phyloP scores from a whole-genome alignment of 2,888 invertebrate species.

The Ennomos fuscantarius region DNA sequence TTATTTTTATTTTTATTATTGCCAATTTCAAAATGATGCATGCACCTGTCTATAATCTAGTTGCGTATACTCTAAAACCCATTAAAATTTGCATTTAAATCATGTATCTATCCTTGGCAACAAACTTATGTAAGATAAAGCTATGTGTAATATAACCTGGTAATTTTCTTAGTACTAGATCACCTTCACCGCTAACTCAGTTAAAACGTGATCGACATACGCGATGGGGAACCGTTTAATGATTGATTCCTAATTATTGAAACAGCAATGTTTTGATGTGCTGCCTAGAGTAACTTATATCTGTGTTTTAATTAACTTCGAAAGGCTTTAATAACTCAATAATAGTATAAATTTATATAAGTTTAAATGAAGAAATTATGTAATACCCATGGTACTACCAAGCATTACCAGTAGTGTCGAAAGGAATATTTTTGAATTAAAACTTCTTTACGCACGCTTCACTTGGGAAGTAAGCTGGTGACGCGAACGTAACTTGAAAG shows the following conservation, averaged over 20 bases:
- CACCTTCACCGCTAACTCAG: conserved; percentile 35
- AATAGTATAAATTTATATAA: too few species aligned
- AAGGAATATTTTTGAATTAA: too few species aligned
- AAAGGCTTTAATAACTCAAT: too few species aligned
- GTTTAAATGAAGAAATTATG: too few species aligned
- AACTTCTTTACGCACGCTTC: too few species aligned
- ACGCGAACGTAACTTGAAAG: too few species aligned
- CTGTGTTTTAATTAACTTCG: too few species aligned
- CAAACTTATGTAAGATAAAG: conserved; percentile 17
- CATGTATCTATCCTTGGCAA: conserved; percentile 22
- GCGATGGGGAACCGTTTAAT: conserved; percentile 26
- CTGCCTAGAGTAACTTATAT: neutral
- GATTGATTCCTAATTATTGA: conserved; percentile 17
- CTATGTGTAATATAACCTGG: neutral
- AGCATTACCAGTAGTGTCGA: too few species aligned
- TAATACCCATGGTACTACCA: too few species aligned
- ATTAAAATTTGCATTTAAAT: conserved; percentile 29
- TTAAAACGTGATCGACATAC: conserved; percentile 28
- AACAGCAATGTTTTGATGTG: conserved; percentile 3
- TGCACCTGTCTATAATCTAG: conserved; percentile 50
- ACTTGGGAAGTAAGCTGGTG: too few species aligned
- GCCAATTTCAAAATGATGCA: conserved; percentile 45
- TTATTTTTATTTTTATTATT: too few species aligned
- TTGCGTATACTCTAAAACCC: conserved; percentile 37
- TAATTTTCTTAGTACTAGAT: conserved; percentile 39